phyloP scores from a whole-genome alignment of 1,140 invertebrate genomes.

The Tribolium castaneum region DNA sequence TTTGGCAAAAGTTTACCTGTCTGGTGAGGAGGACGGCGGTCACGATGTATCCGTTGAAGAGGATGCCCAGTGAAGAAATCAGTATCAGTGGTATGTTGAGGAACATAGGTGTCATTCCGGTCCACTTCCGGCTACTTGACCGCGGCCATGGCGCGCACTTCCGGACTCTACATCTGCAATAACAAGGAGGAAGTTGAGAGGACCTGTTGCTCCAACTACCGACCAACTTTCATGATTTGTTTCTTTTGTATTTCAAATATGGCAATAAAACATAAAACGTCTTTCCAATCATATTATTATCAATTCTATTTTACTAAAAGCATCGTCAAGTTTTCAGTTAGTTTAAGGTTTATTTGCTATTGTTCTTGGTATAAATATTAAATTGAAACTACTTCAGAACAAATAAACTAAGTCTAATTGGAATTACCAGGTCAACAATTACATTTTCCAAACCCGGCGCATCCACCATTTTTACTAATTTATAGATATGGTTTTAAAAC shows the following conservation, averaged over 20 bases:
- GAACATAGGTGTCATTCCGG: slow-evolving; percentile 52
- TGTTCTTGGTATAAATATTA: too few relatives aligned
- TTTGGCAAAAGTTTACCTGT: slow-evolving; percentile 54
- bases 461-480: too few relatives aligned
- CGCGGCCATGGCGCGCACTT: slow-evolving; percentile 20
- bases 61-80: slow-evolving; percentile 57
- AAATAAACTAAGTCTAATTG: too few relatives aligned
- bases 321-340: too few relatives aligned
- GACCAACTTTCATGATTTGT: background rate
- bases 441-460: too few relatives aligned
- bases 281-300: too few relatives aligned
- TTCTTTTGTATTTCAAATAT: background rate
- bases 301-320: too few relatives aligned
- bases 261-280: too few relatives aligned
- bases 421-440: too few relatives aligned
- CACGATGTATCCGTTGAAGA: slow-evolving; percentile 61
- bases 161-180: slow-evolving; percentile 3
- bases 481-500: too few relatives aligned
- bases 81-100: slow-evolving; percentile 60
- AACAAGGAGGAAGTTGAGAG: background rate
- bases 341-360: too few relatives aligned
- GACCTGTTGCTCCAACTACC: background rate
- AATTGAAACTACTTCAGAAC: too few relatives aligned
- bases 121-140: slow-evolving; percentile 17
- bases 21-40: slow-evolving; percentile 60